These are phyloP conservation scores for Pogonocichla stellata DNA, from an alignment of 2,113 vertebrate species.

Conservation along the genomic window DNA sequence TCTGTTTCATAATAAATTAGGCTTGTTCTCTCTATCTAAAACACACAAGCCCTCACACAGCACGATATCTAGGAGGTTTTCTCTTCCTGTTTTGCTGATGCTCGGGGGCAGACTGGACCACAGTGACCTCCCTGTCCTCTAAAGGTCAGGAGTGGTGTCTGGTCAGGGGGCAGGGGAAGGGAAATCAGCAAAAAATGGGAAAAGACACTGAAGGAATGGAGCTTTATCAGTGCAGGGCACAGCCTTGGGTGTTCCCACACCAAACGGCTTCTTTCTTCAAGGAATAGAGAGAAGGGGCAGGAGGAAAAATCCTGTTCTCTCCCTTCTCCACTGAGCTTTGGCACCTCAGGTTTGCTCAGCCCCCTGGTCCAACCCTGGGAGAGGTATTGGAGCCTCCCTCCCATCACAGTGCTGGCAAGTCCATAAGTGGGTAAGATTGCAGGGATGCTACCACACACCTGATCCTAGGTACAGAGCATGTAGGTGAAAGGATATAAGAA, in stretches of 20 bases:
- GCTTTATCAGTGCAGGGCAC: background rate
- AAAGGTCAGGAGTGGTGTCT: background rate
- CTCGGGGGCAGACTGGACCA: background rate
- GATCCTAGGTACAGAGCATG: background rate
- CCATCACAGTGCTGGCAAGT: background rate
- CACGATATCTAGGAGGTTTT: background rate
- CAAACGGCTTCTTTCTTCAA: background rate
- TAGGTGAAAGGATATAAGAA: background rate
- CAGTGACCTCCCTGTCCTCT: background rate
- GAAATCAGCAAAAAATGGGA: background rate
- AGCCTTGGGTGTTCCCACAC: background rate
- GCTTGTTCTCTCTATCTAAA: background rate
- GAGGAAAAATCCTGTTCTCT: background rate
- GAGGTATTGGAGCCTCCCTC: background rate
- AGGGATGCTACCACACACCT: rapidly evolving
- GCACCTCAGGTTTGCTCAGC: background rate
- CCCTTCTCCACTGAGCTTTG: background rate
- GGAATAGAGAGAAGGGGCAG: background rate
- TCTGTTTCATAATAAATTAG: slow-evolving; percentile 68
- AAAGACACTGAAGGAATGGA: background rate
- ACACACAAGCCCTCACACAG: background rate
- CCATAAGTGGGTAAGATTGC: rapidly evolving
- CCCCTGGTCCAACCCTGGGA: background rate
- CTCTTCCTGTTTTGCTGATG: background rate
- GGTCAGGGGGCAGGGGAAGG: background rate